These are phyloP conservation scores for Tragelaphus scriptus DNA, from an alignment of 2,113 vertebrate genomes.

Conservation along the genomic window DNA sequence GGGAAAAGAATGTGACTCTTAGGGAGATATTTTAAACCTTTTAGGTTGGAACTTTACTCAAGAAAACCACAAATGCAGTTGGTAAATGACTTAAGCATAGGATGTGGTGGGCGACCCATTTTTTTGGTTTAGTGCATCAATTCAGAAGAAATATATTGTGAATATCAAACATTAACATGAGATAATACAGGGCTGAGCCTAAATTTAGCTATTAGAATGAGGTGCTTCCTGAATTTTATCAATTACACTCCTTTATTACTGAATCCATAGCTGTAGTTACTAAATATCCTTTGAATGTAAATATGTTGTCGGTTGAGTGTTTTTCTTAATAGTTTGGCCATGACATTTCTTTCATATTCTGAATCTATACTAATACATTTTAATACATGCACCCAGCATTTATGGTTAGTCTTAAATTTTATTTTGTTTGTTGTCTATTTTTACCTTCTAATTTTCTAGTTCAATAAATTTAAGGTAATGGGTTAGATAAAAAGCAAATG, in stretches of 20 bases:
- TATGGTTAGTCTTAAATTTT: conserved; percentile 26
- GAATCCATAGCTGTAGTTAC: neutral
- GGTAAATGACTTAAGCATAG: neutral
- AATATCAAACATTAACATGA: neutral
- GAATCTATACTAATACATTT: neutral
- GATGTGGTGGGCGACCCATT: neutral
- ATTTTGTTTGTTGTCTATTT: neutral
- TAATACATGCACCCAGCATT: neutral
- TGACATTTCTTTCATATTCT: neutral
- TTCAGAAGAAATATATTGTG: neutral
- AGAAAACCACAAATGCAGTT: neutral
- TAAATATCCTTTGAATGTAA: neutral
- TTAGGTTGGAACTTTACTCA: neutral
- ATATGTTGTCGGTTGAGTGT: neutral
- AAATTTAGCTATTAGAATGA: neutral
- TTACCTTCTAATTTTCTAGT: conserved; percentile 50
- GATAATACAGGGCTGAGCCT: neutral
- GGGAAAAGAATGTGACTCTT: neutral
- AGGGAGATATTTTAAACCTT: conserved; percentile 13
- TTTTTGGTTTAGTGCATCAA: neutral
- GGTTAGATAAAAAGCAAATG: conserved; percentile 21
- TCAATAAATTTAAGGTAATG: conserved; percentile 48
- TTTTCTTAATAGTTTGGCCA: neutral
- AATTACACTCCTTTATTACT: neutral
- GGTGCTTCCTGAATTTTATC: neutral